phyloP scores from a whole-genome alignment of 2,113 vertebrate genomes.

The Scomber colias region DNA sequence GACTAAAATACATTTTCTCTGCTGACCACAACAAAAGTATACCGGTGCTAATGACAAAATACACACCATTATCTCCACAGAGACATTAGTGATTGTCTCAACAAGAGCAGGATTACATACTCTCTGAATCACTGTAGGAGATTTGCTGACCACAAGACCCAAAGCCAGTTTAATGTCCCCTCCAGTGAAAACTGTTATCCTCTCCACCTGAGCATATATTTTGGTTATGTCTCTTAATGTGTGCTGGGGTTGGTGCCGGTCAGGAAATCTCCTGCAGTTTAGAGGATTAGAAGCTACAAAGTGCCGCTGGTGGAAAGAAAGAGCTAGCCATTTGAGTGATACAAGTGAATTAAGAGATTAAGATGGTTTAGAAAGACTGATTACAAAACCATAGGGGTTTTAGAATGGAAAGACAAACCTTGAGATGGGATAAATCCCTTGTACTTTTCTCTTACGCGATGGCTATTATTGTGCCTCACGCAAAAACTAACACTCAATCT shows the following conservation, averaged over 20 bases:
- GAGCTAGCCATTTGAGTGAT: constrained; percentile 82
- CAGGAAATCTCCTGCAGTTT: constrained; percentile 85
- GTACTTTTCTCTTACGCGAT: constrained; percentile 73
- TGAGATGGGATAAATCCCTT: constrained; percentile 82
- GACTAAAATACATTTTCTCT: constrained; percentile 6
- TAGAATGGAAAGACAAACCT: constrained; percentile 84
- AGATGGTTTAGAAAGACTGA: constrained; percentile 88
- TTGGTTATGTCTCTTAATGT: constrained; percentile 79
- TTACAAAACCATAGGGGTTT: constrained; percentile 86
- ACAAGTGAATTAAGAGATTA: constrained; percentile 90
- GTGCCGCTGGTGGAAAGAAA: constrained; percentile 82
- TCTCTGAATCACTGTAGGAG: constrained; percentile 63
- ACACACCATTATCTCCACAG: constrained; percentile 55
- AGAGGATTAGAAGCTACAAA: constrained; percentile 87
- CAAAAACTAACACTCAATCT: constrained; percentile 45
- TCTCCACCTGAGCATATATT: constrained; percentile 69
- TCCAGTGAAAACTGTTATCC: constrained; percentile 72
- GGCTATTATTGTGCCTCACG: constrained; percentile 71
- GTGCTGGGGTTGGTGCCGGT: constrained; percentile 74
- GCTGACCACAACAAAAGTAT: constrained; percentile 3
- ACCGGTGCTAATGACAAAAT: constrained; percentile 50
- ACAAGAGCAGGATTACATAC: constrained; percentile 67
- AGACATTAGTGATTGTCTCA: constrained; percentile 46
- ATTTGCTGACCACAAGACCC: constrained; percentile 75
- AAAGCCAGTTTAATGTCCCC: constrained; percentile 75